phyloP scores from a whole-genome alignment of 30 jellyfish, hydroid and myxozoan genomes.

The Phacellophora camtschatica region DNA sequence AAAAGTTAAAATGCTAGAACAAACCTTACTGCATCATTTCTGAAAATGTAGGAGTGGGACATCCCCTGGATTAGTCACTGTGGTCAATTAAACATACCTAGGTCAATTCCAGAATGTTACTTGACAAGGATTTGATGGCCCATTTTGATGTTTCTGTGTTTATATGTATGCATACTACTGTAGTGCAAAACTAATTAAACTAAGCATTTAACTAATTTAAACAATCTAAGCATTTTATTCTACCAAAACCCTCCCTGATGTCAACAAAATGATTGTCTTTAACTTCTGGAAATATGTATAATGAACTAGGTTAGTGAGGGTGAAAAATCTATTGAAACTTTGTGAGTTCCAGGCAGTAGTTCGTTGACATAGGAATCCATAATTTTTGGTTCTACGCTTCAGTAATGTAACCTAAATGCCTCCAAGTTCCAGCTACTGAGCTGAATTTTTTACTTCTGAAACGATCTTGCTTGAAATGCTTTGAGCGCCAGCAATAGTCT shows the following conservation, averaged over 20 bases:
- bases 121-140: not conserved
- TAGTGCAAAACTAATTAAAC: too few species aligned
- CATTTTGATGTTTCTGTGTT: not conserved
- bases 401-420: not conserved
- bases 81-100: not conserved
- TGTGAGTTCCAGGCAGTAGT: not conserved
- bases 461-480: not conserved
- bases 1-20: not conserved
- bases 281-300: not conserved
- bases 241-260: too few species aligned
- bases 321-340: not conserved
- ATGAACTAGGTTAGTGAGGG: conserved; percentile 34
- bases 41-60: conserved; percentile 19
- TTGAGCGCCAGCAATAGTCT: conserved; percentile 19
- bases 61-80: conserved; percentile 5
- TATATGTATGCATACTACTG: not conserved
- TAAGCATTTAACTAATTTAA: too few species aligned
- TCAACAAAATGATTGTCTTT: too few species aligned
- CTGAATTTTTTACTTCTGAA: not conserved
- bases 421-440: not conserved
- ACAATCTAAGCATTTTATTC: too few species aligned
- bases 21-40: not conserved
- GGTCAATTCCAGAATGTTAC: not conserved
- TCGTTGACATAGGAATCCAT: not conserved
- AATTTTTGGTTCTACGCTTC: not conserved